Base-by-base conservation (phyloP, 2,113 vertebrate genomes). In the Montifringilla adamsi region DNA sequence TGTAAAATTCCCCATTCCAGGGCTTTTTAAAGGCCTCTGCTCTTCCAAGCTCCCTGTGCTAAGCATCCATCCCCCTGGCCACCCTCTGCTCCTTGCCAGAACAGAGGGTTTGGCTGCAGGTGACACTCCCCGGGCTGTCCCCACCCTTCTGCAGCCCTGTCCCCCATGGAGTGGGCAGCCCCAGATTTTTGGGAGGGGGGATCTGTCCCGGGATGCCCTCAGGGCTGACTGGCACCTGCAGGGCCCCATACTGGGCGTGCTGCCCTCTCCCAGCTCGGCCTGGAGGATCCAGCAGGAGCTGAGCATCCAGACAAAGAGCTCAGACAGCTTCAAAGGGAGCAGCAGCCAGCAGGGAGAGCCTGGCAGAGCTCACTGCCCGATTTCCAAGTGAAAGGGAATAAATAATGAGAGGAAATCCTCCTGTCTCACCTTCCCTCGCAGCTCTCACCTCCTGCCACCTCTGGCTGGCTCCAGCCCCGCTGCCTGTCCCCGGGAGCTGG, bases 331-430 rank as follows among this genome's bases (percentile, higher is more conserved):
- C 94, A 90, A 92, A 95, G 84, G 85, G 85, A 46, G 78, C 22
- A 4, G 58, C 43, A 96, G 83, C 41, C 58, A 5, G 66, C 70
- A 53, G 80, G 87, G 91, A 97, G 85, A 95, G 79, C 85, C 95
- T 87, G 94, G 74, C 94, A 80, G 76, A 4, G 66, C 84, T 89
- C 13, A 1, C 53, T 52, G 84, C 87, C 85, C 49, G 18, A 87
- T 89, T 93, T 93, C 87, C 84, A 87, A 94, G 79, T 74, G 95
- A 94, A 96, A 95, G 87, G 85, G 95, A 95, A 97, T 96, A 86
- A 86, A 68, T 96, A 90, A 96, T 72, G 83, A 96, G 95, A 91
- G 87, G 93, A 97, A 95, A 95, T 91, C 87, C 93, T 95, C 82
- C 72, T 73, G 86, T 77, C 88, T 94, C 82, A 92, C 89, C 72